A percentile compares a stretch with the other conserved stretches of the same genome.
Evolutionary conservation across 2,797 vertebrate species (phyloP).

Genomic region (Echeneis naucrates): DNA sequence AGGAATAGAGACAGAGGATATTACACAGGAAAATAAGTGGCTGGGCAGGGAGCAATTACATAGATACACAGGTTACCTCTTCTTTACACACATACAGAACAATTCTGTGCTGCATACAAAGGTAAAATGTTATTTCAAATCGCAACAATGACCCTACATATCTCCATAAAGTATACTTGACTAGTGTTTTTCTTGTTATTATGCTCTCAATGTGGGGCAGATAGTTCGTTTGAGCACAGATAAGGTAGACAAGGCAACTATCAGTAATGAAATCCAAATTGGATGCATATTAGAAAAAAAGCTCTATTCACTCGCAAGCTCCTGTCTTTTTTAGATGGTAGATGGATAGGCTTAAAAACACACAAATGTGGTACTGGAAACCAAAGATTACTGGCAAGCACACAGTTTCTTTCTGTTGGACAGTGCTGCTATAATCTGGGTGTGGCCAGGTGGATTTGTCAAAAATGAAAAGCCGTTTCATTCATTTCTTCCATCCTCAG

Average conservation of each 20-base stretch:
- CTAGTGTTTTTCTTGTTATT: slow-evolving; percentile 8
- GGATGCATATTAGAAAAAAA: slow-evolving; percentile 32
- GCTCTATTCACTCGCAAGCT: slow-evolving; percentile 1
- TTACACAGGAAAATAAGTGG: slow-evolving; percentile 42
- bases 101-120: background rate
- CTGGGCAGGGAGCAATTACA: slow-evolving; percentile 7
- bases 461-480: slow-evolving; percentile 48
- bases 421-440: slow-evolving; percentile 27
- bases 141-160: slow-evolving; percentile 31
- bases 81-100: background rate
- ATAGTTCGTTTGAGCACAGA: slow-evolving; percentile 32
- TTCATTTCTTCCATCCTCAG: slow-evolving; percentile 6
- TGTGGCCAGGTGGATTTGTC: slow-evolving; percentile 52
- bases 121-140: background rate
- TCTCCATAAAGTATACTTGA: slow-evolving; percentile 37
- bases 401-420: slow-evolving; percentile 13
- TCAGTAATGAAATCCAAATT: slow-evolving; percentile 58
- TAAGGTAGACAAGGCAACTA: slow-evolving; percentile 34
- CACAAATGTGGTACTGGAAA: background rate
- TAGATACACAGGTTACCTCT: slow-evolving; percentile 17
- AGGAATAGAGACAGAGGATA: slow-evolving; percentile 39
- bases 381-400: slow-evolving; percentile 16
- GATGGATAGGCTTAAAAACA: slow-evolving; percentile 26
- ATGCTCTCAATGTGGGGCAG: slow-evolving; percentile 24
- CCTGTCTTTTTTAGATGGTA: slow-evolving; percentile 28